Base-by-base conservation (phyloP, 2,888 invertebrate species). In the Lymantria monacha region DNA sequence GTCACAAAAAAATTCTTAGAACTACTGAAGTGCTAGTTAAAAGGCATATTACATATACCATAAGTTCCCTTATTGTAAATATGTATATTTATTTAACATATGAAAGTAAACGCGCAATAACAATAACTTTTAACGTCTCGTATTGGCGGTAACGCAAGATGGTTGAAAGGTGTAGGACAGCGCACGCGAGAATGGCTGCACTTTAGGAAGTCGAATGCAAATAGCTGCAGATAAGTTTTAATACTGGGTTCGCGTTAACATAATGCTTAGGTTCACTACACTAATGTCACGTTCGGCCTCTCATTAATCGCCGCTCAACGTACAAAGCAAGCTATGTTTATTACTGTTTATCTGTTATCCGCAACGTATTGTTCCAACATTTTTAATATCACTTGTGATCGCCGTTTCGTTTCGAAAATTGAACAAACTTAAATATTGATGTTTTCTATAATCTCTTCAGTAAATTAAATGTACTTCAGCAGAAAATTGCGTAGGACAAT, bases 251-350 rank as follows among this genome's bases (percentile, higher is more conserved):
- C 64, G 79, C 69, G 78, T 69, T 72, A 72, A 76, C 81, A 76
- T 87, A 91, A 91, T 90, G 84, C 74, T 70, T 71, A 79, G 84
- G 87, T 88, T 83, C 83, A 81, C 74, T 80, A 75, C 73, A 78
- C 87, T 90, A 87, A 90, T 87, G 89, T 89, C 90, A 90, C 90
- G 90, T 90, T 87, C 83, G 81, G 82, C 83, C 84, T 82, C 81
- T 79, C 83, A 88, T 90, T 90, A 89, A 88, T 88, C 83, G 86
- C 84, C 70, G 56, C 47, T 76, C 72, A 73, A 70, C 63, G 74
- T 79, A 83, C 85, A 81, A 81, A 76, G 84, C 78, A 83, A 81
- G 79, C 66, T 76, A 72, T 76, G 80, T 83, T 84, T 53, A 53
- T 53, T 46, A 46, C 49, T 46, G 46, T 53, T 46, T 85, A 85